Conservation (phyloP, 2,113 vertebrate species). For the Cheirogaleus medius region DNA sequence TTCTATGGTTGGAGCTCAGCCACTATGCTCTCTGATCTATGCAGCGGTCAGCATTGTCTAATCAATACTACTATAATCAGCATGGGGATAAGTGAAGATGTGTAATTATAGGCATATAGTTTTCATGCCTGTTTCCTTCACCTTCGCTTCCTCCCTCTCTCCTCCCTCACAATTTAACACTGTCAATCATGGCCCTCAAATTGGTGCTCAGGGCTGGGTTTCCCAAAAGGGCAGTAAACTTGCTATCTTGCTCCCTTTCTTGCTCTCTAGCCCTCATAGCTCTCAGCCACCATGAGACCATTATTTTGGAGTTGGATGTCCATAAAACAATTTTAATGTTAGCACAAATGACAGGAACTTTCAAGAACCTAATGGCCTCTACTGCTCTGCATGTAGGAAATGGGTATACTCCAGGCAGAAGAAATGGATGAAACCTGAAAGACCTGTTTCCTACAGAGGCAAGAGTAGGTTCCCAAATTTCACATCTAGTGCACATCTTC, state of each 20-base stretch:
- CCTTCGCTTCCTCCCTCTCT: neutral
- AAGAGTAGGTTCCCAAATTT: neutral
- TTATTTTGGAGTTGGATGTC: constrained; percentile 7
- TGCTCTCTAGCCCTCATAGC: constrained; percentile 59
- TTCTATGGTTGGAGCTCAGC: neutral
- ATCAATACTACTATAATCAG: neutral
- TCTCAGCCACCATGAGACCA: constrained; percentile 31
- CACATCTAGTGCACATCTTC: too few relatives aligned
- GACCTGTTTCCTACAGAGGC: neutral
- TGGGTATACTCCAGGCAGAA: neutral
- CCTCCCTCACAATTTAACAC: neutral
- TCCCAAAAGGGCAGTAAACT: constrained; percentile 54
- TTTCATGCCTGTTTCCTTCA: constrained; percentile 1
- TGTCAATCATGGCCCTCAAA: neutral
- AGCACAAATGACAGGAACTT: neutral
- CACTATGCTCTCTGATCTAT: neutral
- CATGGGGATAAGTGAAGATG: constrained; percentile 19
- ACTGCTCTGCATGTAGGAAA: neutral
- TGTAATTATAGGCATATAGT: neutral
- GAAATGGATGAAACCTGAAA: neutral
- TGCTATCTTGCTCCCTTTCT: constrained; percentile 72
- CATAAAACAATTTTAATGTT: neutral
- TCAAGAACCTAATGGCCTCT: neutral
- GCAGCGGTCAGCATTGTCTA: neutral
- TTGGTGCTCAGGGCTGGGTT: constrained; percentile 75